phyloP scores from a whole-genome alignment of 1,140 invertebrate species.

The Ceratina japonica region DNA sequence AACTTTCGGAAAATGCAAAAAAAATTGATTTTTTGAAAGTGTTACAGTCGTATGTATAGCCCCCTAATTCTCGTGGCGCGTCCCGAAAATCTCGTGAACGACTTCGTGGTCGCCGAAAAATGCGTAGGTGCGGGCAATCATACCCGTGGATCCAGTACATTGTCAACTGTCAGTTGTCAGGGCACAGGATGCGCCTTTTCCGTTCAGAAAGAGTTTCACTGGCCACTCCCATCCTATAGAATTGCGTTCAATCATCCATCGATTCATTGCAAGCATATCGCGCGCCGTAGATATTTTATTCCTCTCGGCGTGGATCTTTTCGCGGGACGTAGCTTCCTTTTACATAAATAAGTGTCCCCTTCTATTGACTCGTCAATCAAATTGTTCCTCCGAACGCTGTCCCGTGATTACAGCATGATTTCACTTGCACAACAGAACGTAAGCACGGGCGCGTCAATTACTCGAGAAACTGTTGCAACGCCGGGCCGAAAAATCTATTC shows the following conservation, averaged over 20 bases:
- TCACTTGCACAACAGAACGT: too few species aligned
- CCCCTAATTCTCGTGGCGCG: too few species aligned
- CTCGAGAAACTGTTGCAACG: too few species aligned
- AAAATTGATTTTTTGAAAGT: too few species aligned
- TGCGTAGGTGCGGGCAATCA: constrained; percentile 11
- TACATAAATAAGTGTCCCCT: neutral
- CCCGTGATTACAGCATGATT: constrained; percentile 40
- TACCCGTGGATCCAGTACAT: constrained; percentile 55
- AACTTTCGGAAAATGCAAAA: too few species aligned
- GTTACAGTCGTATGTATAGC: too few species aligned
- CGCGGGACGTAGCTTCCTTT: neutral
- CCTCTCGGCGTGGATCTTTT: constrained; percentile 33
- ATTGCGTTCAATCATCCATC: constrained; percentile 64
- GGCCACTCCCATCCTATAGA: constrained; percentile 69
- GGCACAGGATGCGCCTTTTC: constrained; percentile 67
- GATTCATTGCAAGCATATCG: constrained; percentile 63
- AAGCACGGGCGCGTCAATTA: too few species aligned
- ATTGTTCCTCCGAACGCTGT: constrained; percentile 50
- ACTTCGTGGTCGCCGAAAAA: constrained; percentile 36
- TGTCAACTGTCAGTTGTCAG: constrained; percentile 68
- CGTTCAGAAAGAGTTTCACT: constrained; percentile 59
- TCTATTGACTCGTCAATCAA: constrained; percentile 52
- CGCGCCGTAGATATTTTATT: constrained; percentile 54
- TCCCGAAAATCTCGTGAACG: neutral
- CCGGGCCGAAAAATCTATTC: too few species aligned